Evolutionary conservation across 2,113 vertebrate genomes (phyloP).

Genomic region (Eubucco bourcierii): DNA sequence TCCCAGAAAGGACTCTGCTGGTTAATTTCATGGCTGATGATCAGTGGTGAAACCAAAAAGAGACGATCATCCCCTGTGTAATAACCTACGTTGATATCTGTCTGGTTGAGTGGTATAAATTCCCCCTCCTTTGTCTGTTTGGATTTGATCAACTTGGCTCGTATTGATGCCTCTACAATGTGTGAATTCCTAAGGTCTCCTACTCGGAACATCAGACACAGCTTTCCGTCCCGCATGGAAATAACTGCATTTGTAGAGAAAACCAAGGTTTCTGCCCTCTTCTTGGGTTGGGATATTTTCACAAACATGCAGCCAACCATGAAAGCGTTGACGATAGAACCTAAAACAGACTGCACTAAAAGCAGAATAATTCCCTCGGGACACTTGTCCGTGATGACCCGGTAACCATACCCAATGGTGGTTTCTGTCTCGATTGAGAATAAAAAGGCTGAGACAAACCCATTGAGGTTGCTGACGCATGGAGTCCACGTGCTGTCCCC

Average conservation of each 20-base stretch:
- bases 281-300: constrained; percentile 99
- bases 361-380: constrained; percentile 96
- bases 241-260: constrained; percentile 97
- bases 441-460: constrained; percentile 96
- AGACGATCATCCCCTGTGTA: constrained; percentile 97
- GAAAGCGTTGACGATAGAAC: constrained; percentile 98
- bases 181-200: constrained; percentile 99
- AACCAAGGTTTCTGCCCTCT: constrained; percentile 96
- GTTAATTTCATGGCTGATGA: constrained; percentile 99
- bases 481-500: constrained; percentile 92
- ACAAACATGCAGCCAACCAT: constrained; percentile 99
- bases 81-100: constrained; percentile 97
- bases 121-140: constrained; percentile 99
- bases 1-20: constrained; percentile 99
- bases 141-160: constrained; percentile 98
- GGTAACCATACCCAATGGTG: constrained; percentile 98
- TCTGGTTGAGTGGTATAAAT: constrained; percentile 98
- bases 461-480: constrained; percentile 96
- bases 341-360: constrained; percentile 95
- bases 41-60: constrained; percentile 97
- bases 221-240: constrained; percentile 93
- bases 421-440: constrained; percentile 99
- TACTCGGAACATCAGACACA: constrained; percentile 98
- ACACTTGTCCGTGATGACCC: constrained; percentile 98
- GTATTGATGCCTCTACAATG: constrained; percentile 98